Conservation (phyloP, 2,888 invertebrate species). For the Malthinus flaveolus region DNA sequence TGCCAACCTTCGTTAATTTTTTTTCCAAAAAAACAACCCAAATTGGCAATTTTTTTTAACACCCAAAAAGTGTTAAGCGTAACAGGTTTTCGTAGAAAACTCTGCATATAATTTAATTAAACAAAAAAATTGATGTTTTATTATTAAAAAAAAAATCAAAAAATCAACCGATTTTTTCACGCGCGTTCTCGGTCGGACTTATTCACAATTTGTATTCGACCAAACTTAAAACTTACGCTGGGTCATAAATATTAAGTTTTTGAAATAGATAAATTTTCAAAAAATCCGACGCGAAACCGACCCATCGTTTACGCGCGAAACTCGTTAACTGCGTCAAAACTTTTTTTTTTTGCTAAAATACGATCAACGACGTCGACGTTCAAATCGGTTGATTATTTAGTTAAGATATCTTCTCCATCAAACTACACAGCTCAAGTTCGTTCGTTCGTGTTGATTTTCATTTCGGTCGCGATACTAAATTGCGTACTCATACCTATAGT, state of each 20-base stretch:
- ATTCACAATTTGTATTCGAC: constrained; percentile 13
- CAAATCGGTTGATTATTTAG: constrained; percentile 46
- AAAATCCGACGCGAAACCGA: constrained; percentile 25
- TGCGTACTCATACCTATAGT: constrained; percentile 12
- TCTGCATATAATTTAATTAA: neutral
- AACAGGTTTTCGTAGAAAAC: neutral
- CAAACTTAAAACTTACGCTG: constrained; percentile 40
- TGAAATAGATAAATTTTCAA: constrained; percentile 16
- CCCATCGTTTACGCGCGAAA: neutral
- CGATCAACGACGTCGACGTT: constrained; percentile 26
- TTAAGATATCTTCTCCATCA: constrained; percentile 55
- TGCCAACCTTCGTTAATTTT: too few species aligned
- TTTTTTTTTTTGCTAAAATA: too few species aligned
- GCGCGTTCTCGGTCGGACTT: constrained; percentile 15
- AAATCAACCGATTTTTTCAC: constrained; percentile 31
- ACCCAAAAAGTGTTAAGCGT: neutral
- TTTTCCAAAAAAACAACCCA: too few species aligned
- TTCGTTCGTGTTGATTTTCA: constrained; percentile 39
- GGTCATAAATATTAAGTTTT: constrained; percentile 39
- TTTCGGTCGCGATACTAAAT: constrained; percentile 44
- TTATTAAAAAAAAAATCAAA: neutral
- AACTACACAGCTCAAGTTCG: constrained; percentile 52
- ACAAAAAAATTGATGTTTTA: neutral
- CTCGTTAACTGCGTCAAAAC: too few species aligned
- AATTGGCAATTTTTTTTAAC: too few species aligned